A percentile compares a stretch with the other conserved stretches of the same genome.
phyloP scores from a whole-genome alignment of 1,140 invertebrate species.

The Gonioctena quinquepunctata region DNA sequence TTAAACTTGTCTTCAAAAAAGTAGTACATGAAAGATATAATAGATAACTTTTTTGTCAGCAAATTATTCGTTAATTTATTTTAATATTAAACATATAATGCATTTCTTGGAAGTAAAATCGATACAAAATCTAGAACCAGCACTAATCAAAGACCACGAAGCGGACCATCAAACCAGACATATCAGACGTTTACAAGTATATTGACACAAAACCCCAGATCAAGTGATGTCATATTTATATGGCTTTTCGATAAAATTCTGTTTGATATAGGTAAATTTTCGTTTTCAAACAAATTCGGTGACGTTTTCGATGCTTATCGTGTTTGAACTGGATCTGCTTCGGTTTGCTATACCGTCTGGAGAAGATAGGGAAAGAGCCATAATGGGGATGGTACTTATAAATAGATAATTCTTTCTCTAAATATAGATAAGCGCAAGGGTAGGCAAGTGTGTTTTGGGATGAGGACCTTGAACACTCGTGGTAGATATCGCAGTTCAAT shows the following conservation, averaged over 20 bases:
- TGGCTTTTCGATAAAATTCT: neutral
- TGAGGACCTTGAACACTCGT: neutral
- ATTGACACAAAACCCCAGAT: neutral
- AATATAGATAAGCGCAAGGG: constrained; percentile 7
- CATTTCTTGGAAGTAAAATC: too few species aligned
- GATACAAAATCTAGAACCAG: too few species aligned
- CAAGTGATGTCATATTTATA: neutral
- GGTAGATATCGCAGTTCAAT: neutral
- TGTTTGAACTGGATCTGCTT: constrained; percentile 4
- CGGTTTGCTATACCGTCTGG: neutral
- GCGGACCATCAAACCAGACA: too few species aligned
- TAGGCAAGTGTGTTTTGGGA: neutral
- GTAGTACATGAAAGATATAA: too few species aligned
- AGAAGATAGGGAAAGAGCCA: neutral
- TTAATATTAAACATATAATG: too few species aligned
- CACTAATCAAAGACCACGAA: too few species aligned
- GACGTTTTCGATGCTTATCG: constrained; percentile 3
- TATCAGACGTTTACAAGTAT: too few species aligned
- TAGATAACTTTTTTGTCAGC: too few species aligned
- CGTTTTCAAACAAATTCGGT: neutral
- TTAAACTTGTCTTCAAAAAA: too few species aligned
- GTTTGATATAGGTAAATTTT: neutral
- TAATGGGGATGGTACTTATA: constrained; percentile 1
- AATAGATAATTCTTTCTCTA: constrained; percentile 12
- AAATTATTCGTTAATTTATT: too few species aligned